phyloP scores from a whole-genome alignment of 2,113 vertebrate genomes.

The Tiliqua scincoides region DNA sequence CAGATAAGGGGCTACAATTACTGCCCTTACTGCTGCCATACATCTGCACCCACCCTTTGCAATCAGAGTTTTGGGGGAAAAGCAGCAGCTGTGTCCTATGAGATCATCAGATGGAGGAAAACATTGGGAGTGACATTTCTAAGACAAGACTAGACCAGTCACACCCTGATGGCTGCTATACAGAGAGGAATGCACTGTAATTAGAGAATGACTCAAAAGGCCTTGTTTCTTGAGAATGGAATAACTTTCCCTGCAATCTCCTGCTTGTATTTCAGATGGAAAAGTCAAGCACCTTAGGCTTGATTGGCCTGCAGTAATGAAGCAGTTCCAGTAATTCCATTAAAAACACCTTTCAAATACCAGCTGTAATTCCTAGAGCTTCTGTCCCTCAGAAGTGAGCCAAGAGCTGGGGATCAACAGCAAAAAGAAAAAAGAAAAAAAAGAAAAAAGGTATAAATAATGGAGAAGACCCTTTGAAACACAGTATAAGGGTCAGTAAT shows the following conservation, averaged over 20 bases:
- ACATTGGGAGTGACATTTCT: slow-evolving; percentile 47
- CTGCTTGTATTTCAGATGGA: neutral
- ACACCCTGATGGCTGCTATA: neutral
- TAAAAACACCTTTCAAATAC: neutral
- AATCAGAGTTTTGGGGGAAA: neutral
- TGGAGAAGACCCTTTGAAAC: no score
- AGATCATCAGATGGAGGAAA: neutral
- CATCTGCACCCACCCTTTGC: neutral
- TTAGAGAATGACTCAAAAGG: slow-evolving; percentile 35
- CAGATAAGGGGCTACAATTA: neutral
- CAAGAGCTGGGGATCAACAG: no score
- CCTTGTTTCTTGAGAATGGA: neutral
- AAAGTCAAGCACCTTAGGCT: neutral
- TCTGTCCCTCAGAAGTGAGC: neutral
- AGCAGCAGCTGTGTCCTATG: slow-evolving; percentile 24
- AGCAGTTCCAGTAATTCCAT: neutral
- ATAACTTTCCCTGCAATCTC: neutral
- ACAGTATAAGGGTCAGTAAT: no score
- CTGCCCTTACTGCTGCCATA: neutral
- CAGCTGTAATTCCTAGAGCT: neutral
- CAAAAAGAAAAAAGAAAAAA: no score
- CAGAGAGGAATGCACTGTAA: slow-evolving; percentile 31
- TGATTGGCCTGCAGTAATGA: neutral
- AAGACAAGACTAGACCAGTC: slow-evolving; percentile 20
- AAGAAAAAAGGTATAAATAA: no score